Evolutionary conservation across 2,888 invertebrate species (phyloP).

Genomic region (Hoplodrina blanda): DNA sequence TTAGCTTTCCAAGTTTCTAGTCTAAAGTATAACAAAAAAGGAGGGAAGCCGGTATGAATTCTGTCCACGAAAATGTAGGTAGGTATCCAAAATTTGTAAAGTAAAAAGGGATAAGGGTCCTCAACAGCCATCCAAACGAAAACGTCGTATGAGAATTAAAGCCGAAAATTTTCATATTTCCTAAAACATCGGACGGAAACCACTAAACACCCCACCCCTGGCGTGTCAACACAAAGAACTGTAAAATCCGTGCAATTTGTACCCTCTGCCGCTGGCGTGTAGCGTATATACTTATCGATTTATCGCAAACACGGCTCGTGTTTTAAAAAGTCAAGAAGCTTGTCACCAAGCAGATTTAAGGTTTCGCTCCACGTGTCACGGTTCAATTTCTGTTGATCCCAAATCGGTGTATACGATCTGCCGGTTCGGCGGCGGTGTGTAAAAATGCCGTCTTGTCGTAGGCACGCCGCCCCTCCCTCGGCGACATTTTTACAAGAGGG

Average conservation of each 20-base stretch:
- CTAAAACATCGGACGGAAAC: constrained; percentile 81
- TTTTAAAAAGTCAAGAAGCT: constrained; percentile 81
- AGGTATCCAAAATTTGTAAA: constrained; percentile 34
- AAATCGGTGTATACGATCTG: constrained; percentile 77
- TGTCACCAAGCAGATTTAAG: constrained; percentile 51
- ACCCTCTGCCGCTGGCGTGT: constrained; percentile 81
- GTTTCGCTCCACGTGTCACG: constrained; percentile 61
- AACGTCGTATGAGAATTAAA: constrained; percentile 65
- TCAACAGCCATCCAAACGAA: constrained; percentile 47
- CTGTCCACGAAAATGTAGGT: constrained; percentile 27
- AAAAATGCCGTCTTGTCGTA: constrained; percentile 89
- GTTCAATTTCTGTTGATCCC: constrained; percentile 70
- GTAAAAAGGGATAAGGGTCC: constrained; percentile 50
- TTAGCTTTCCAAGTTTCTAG: neutral
- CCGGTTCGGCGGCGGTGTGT: constrained; percentile 78
- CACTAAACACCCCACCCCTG: constrained; percentile 78
- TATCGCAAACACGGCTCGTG: constrained; percentile 84
- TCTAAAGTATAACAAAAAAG: constrained; percentile 9
- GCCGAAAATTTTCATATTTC: constrained; percentile 81
- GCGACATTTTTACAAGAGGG: constrained; percentile 86
- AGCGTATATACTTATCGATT: constrained; percentile 88
- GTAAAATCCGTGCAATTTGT: constrained; percentile 88
- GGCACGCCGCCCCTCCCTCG: constrained; percentile 85
- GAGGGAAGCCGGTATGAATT: constrained; percentile 19
- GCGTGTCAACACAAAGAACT: constrained; percentile 83